Base-by-base conservation (phyloP, 2,113 vertebrate species). In the Eupsittula cactorum region DNA sequence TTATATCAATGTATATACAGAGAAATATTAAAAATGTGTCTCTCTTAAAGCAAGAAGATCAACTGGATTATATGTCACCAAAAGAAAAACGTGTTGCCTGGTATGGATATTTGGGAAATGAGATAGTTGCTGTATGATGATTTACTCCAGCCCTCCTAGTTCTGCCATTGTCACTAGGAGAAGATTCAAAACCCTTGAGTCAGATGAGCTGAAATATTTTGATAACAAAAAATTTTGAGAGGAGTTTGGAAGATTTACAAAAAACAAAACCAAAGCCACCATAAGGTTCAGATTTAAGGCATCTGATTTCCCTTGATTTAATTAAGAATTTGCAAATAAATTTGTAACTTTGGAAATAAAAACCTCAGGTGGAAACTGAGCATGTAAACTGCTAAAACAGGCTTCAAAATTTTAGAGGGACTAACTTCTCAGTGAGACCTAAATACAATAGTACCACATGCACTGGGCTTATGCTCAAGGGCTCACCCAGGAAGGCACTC, bases 1-100 rank as follows among this genome's bases (percentile, higher is more conserved):
- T 95, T 92, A 93, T 97, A 91, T 57, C 88, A 94, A 86, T 70
- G 9, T 64, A 87, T 94, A 65, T 65, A 73, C 68, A 96, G 74
- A 94, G 55, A 96, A 96, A 77, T 90, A 96, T 96, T 95, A 65
- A 75, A 83, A 82, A 69, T 74, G 4, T 24, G 3, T 70, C 13
- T 84, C 7, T 73, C 39, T 78, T 75, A 64, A 88, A 86, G 44
- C 29, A 64, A 49, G 57, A 78, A 78, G 78, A 69, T 18, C 4
- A 41, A 44, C 25, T 55, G 68, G 47, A 67, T 53, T 42, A 5
- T 37, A 42, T 63, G 3, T 78, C 47, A 87, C 10, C 25, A 49
- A 62, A 93, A 88, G 31, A 90, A 79, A 73, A 35, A 59, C 5
- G 3, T 74, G 18, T 68, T 91, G 29, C 35, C 69, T 78, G 16